Evolutionary conservation across 2,888 invertebrate genomes (phyloP), one percentile per base, ranked within the genome.

Genomic region (Agrochola circellaris): DNA sequence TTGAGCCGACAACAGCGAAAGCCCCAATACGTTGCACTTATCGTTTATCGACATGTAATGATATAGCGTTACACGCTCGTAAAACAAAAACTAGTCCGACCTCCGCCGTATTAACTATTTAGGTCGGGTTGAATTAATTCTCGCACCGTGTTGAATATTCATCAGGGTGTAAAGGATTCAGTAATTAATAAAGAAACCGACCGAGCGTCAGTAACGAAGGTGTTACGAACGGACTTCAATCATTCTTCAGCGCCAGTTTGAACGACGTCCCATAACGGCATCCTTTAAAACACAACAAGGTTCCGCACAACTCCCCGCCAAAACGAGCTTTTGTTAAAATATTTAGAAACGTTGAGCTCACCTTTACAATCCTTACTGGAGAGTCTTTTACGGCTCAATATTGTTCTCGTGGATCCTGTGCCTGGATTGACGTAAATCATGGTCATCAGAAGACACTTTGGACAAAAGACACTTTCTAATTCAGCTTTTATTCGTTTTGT

Each of bases 21-120:
- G 93, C 91, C 56, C 91, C 89, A 91, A 89, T 91, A 92, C 91
- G 91, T 94, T 94, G 94, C 95, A 96, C 94, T 95, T 95, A 95
- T 95, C 95, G 94, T 92, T 93, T 95, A 95, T 96, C 95, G 93
- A 85, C 92, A 89, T 93, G 93, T 95, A 93, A 94, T 94, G 93
- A 94, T 95, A 95, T 94, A 94, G 93, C 92, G 93, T 95, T 95
- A 94, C 95, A 94, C 81, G 94, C 89, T 95, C 95, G 93, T 96
- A 95, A 96, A 95, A 92, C 91, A 90, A 93, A 93, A 94, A 93
- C 92, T 88, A 89, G 78, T 79, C 67, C 80, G 89, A 91, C 90
- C 88, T 90, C 87, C 85, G 81, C 83, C 90, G 83, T 87, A 90
- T 89, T 45, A 45, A 15, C 45, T 45, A 45, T 45, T 90, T 90